These are phyloP conservation scores for Plectrocnemia conspersa DNA, from an alignment of 1,140 invertebrate genomes.

Conservation along the genomic window DNA sequence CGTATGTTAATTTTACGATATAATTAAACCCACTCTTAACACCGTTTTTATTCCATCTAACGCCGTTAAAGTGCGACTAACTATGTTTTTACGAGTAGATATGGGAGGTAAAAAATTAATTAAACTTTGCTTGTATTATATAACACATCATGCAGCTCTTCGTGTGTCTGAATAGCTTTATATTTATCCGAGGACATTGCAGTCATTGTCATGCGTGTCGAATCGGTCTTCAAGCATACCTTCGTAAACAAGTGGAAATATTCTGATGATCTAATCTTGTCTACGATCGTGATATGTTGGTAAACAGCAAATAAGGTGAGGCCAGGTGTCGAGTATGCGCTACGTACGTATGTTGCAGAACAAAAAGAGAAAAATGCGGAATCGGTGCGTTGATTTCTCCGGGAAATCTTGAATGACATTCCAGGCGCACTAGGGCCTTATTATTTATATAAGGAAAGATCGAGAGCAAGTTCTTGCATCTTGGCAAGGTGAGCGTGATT, in stretches of 20 bases:
- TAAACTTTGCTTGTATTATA: constrained; percentile 18
- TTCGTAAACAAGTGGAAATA: constrained; percentile 18
- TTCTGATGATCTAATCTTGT: constrained; percentile 12
- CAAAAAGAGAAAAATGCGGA: constrained; percentile 1
- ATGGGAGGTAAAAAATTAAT: no score
- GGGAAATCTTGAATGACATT: constrained; percentile 26
- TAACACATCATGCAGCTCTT: constrained; percentile 4
- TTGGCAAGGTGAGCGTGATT: constrained; percentile 22
- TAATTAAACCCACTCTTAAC: no score
- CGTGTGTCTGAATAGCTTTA: constrained; percentile 15
- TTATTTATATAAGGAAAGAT: constrained; percentile 19
- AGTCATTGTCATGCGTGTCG: constrained; percentile 17
- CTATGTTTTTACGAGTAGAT: no score
- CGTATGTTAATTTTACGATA: no score
- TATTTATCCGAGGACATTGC: constrained; percentile 1
- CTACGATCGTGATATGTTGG: not conserved
- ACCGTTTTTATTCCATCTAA: no score
- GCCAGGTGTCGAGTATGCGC: no score
- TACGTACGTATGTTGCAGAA: not conserved
- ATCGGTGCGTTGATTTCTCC: constrained; percentile 11
- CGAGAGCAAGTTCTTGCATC: constrained; percentile 10
- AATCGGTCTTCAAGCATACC: not conserved
- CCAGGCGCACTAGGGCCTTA: constrained; percentile 2
- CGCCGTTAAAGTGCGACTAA: no score
- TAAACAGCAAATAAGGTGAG: no score